phyloP scores from a whole-genome alignment of 2,797 vertebrate species.

The Lagocephalus sceleratus region DNA sequence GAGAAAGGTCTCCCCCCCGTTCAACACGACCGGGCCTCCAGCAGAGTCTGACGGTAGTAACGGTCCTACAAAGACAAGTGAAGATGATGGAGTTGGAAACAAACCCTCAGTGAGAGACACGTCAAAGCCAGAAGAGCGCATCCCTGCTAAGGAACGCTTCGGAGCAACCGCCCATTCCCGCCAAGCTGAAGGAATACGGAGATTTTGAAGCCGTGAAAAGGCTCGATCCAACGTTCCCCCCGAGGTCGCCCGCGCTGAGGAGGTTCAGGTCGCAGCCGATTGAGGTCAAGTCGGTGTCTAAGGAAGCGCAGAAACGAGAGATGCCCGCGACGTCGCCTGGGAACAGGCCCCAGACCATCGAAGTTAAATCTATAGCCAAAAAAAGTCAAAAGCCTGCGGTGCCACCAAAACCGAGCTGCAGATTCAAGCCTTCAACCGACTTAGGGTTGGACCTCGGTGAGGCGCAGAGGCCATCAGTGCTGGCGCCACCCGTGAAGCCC shows the following conservation, averaged over 20 bases:
- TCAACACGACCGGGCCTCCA: constrained; percentile 29
- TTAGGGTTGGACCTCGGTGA: constrained; percentile 56
- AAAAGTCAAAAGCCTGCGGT: constrained; percentile 72
- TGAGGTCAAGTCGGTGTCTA: constrained; percentile 68
- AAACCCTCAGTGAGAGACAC: constrained; percentile 41
- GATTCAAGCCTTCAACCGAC: constrained; percentile 70
- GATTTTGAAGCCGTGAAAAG: constrained; percentile 71
- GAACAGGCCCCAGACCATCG: constrained; percentile 68
- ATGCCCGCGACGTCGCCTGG: constrained; percentile 8
- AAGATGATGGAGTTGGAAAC: constrained; percentile 30
- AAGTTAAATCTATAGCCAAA: constrained; percentile 77
- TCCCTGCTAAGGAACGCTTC: constrained; percentile 12
- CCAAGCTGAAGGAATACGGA: constrained; percentile 42
- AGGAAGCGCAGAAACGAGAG: constrained; percentile 69
- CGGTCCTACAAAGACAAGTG: constrained; percentile 33
- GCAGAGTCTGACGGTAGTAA: constrained; percentile 27
- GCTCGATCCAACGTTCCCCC: constrained; percentile 63
- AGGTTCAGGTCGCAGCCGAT: constrained; percentile 64
- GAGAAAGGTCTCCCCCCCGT: constrained; percentile 58
- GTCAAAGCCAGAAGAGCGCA: constrained; percentile 35
- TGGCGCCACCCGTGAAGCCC: constrained; percentile 38
- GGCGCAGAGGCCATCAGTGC: constrained; percentile 39
- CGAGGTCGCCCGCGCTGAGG: constrained; percentile 61
- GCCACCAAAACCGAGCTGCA: constrained; percentile 74
- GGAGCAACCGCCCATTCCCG: constrained; percentile 30